Percentiles rank a stretch among this genome's conserved stretches.
Evolutionary conservation across 2,888 invertebrate genomes (phyloP).

Genomic region (Eupeodes latifasciatus): DNA sequence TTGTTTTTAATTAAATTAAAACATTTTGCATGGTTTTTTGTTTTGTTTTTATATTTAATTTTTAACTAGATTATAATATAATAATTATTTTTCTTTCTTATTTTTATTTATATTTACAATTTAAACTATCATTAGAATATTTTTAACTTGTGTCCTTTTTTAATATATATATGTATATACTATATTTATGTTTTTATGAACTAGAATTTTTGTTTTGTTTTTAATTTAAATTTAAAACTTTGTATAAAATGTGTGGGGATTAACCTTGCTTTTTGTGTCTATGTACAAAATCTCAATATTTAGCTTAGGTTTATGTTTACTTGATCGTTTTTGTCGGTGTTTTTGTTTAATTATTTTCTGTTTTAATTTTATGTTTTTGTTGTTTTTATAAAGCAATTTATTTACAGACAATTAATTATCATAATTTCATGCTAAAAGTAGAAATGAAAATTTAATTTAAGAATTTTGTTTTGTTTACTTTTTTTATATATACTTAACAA

Average conservation of each 20-base stretch:
- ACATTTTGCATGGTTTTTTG: slow-evolving; percentile 31
- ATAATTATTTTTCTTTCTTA: slow-evolving; percentile 32
- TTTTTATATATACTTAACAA: slow-evolving; percentile 52
- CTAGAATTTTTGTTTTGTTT: background rate
- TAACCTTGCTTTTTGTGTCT: slow-evolving; percentile 55
- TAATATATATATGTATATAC: background rate
- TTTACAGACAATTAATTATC: slow-evolving; percentile 33
- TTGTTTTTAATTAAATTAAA: slow-evolving; percentile 43
- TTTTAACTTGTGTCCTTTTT: slow-evolving; percentile 41
- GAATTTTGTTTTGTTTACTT: background rate
- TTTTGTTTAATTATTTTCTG: background rate
- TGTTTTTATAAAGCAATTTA: slow-evolving; percentile 43
- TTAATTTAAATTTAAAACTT: slow-evolving; percentile 38
- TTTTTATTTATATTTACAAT: slow-evolving; percentile 64
- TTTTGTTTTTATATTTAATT: slow-evolving; percentile 35
- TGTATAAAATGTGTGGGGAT: slow-evolving; percentile 61
- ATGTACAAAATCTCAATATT: slow-evolving; percentile 71
- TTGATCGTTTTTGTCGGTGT: slow-evolving; percentile 35
- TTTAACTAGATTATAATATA: slow-evolving; percentile 34
- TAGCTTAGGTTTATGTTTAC: slow-evolving; percentile 46
- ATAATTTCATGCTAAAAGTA: slow-evolving; percentile 23
- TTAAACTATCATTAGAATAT: slow-evolving; percentile 59
- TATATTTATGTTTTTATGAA: slow-evolving; percentile 2
- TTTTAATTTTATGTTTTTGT: background rate
- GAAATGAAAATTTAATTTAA: slow-evolving; percentile 32